Base-by-base conservation (phyloP, 1,140 invertebrate species). In the Mamestra configurata region DNA sequence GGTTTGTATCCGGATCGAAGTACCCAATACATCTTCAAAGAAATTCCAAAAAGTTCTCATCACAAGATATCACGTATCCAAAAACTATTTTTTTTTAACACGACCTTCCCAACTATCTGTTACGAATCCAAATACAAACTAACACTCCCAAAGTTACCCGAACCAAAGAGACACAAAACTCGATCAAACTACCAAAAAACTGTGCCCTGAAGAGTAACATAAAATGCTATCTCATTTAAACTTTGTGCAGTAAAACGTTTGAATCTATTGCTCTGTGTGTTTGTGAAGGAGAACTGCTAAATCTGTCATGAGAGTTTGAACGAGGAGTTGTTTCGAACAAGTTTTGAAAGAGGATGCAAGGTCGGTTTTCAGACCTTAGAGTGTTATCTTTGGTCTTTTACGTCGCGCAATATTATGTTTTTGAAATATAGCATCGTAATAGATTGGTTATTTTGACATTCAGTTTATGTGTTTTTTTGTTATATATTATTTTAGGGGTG, bases 221-320 rank as follows among this genome's bases (percentile, higher is more conserved):
- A 76, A 76, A 76, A 76, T 22, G 73, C 35, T 76, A 51, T 76
- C 73, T 61, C 73, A 76, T 76, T 76, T 76, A 61, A 76, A 76
- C 35, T 76, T 76, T 35, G 15, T 18, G 35, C 57, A 76, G 57
- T 76, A 61, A 76, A 76, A 76, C 55, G 57, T 27, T 27, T 27
- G 51, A 49, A 76, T 76, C 55, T 76, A 76, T 76, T 43, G 73
- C 66, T 18, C 0, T 18, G 18, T 64, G 37, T 46, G 22, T 49
- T 46, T 70, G 13, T 11, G 40, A 70, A 70, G 40, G 20, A 22
- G 10, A 55, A 15, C 66, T 43, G 66, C 13, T 27, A 46, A 46
- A 70, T 70, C 66, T 70, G 40, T 70, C 66, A 70, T 57, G 53
- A 57, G 15, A 49, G 53, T 57, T 57, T 24, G 22, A 24, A 55